Conservation (phyloP, 64 coral and sea anemone genomes). For the Catalaphyllia jardinei region DNA sequence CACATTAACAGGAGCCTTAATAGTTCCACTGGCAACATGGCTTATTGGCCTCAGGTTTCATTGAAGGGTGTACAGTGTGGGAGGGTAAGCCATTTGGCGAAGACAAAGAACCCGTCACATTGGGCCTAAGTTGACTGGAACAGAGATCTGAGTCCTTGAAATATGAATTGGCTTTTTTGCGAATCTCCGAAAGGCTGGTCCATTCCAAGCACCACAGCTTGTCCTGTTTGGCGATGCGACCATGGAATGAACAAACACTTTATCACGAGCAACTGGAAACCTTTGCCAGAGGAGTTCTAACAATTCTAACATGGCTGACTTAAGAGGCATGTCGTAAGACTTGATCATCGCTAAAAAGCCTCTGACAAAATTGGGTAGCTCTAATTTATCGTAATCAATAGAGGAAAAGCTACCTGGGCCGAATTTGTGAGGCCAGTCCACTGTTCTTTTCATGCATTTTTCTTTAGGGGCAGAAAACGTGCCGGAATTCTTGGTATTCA, state of each 20-base stretch:
- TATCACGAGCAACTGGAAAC: not conserved
- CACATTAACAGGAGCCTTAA: not conserved
- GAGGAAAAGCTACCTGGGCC: not conserved
- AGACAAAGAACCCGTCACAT: not conserved
- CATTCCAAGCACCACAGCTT: not conserved
- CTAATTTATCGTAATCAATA: not conserved
- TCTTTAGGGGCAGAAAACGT: too few relatives aligned
- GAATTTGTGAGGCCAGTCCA: constrained; percentile 23
- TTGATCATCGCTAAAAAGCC: constrained; percentile 17
- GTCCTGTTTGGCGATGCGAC: not conserved
- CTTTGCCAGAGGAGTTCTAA: constrained; percentile 6
- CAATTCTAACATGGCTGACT: not conserved
- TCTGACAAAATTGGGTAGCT: not conserved
- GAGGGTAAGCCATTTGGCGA: not conserved
- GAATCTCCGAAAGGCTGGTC: not conserved
- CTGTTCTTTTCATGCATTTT: not conserved
- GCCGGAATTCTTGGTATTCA: too few relatives aligned
- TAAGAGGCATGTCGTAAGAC: not conserved
- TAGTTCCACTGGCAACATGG: not conserved
- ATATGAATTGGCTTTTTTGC: not conserved
- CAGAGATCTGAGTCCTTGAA: constrained; percentile 18
- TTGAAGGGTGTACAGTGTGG: too few relatives aligned
- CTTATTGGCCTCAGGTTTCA: not conserved
- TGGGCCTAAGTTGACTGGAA: not conserved
- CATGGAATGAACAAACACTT: not conserved